phyloP scores from a whole-genome alignment of 2,888 invertebrate species.

The Dryobota labecula region DNA sequence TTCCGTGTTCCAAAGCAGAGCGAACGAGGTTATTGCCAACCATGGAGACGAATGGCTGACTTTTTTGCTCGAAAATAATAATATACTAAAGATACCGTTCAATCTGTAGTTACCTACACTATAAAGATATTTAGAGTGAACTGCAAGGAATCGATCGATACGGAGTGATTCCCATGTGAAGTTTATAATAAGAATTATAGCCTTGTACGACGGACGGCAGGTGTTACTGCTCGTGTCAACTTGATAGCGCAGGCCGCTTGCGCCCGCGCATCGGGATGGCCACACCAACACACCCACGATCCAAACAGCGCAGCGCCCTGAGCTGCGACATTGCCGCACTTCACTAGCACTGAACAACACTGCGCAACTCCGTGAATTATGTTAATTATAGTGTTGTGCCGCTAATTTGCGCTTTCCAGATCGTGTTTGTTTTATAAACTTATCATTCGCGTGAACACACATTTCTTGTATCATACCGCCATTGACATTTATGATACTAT shows the following conservation, averaged over 20 bases:
- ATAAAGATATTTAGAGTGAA: constrained; percentile 8
- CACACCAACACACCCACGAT: constrained; percentile 20
- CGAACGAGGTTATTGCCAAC: constrained; percentile 18
- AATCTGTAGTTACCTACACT: constrained; percentile 17
- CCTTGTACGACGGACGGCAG: constrained; percentile 9
- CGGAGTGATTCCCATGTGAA: constrained; percentile 12
- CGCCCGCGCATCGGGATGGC: background rate
- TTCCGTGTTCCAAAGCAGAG: constrained; percentile 31
- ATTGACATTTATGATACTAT: constrained; percentile 44
- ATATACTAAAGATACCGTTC: constrained; percentile 39
- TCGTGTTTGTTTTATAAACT: constrained; percentile 47
- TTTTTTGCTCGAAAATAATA: constrained; percentile 35
- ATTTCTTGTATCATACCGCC: constrained; percentile 38
- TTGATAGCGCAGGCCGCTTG: constrained; percentile 32
- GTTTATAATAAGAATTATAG: constrained; percentile 7
- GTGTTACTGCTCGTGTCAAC: constrained; percentile 35
- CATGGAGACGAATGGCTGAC: constrained; percentile 19
- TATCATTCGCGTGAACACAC: constrained; percentile 33
- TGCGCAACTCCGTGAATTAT: constrained; percentile 24
- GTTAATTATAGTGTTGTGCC: constrained; percentile 21
- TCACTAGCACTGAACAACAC: background rate
- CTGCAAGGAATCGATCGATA: constrained; percentile 13
- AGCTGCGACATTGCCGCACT: constrained; percentile 7
- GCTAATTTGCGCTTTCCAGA: constrained; percentile 48
- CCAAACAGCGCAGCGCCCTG: constrained; percentile 3